Base-by-base conservation (phyloP, 1,140 invertebrate genomes). In the Drosophila micromelanica region DNA sequence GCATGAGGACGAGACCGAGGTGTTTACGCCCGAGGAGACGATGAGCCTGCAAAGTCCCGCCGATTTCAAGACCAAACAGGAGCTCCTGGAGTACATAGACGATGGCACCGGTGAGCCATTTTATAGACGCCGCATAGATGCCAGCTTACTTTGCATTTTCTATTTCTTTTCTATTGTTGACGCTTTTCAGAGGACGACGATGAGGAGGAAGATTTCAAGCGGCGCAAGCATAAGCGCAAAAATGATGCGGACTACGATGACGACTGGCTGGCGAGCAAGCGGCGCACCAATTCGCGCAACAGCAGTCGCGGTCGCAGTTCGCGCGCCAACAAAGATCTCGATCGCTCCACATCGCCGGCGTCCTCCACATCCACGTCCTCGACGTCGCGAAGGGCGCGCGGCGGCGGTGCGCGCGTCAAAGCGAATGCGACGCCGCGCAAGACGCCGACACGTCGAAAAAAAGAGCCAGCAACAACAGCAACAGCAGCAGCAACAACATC, bases 181-280 rank as follows among this genome's bases (percentile, higher is more conserved):
- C 43, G 49, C 5, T 15, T 13, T 20, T 38, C 68, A 89, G 84
- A 89, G 40, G 85, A 90, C 27, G 87, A 91, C 23, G 89, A 92
- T 54, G 91, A 92, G 38, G 91, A 92, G 57, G 91, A 92, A 20
- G 82, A 91, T 23, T 90, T 91, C 13, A 89, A 85, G 77, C 77
- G 91, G 23, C 81, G 91, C 27, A 82, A 82, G 30, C 76, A 80
- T 37, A 91, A 90, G 76, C 85, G 90, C 27, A 82, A 76, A 70
- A 78, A 82, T 37, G 91, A 92, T 57, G 82, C 90, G 32, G 91
- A 92, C 35, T 92, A 92, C 42, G 91, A 92, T 59, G 91, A 92
- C 46, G 91, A 92, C 52, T 92, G 91, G 91, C 71, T 90, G 52
- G 62, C 73, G 5, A 89, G 77, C 40, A 78, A 87, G 42, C 72